These are phyloP conservation scores for Petrocephalus zakoni DNA, from an alignment of 2,113 vertebrate species.

Conservation along the genomic window DNA sequence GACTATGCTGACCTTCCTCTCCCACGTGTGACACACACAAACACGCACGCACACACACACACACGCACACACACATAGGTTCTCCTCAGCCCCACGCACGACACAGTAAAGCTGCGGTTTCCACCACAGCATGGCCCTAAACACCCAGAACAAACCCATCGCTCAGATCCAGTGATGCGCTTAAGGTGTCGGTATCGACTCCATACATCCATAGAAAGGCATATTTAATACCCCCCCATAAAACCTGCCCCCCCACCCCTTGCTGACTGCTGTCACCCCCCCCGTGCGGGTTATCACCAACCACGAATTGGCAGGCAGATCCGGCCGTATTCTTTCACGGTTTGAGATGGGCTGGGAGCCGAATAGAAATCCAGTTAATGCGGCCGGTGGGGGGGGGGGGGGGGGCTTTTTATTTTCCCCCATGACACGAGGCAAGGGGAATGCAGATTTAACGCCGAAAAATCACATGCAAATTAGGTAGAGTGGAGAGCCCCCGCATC, in stretches of 20 bases:
- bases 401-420: not conserved
- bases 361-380: constrained; percentile 32
- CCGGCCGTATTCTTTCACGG: constrained; percentile 31
- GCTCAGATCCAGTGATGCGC: not conserved
- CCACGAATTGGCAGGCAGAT: constrained; percentile 27
- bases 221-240: constrained; percentile 25
- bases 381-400: not conserved
- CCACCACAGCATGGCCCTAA: not conserved
- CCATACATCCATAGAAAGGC: constrained; percentile 32
- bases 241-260: not conserved
- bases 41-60: not conserved
- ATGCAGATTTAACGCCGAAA: constrained; percentile 31
- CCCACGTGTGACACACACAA: not conserved
- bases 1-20: not conserved
- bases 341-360: constrained; percentile 41
- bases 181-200: constrained; percentile 19
- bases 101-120: not conserved
- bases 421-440: constrained; percentile 24
- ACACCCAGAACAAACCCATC: not conserved
- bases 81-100: not conserved
- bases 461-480: constrained; percentile 17
- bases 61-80: not conserved
- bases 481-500: not conserved
- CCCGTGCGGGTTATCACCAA: constrained; percentile 28
- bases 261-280: constrained; percentile 30